Base-by-base conservation (phyloP, 2,797 vertebrate species). In the Coendou prehensilis region DNA sequence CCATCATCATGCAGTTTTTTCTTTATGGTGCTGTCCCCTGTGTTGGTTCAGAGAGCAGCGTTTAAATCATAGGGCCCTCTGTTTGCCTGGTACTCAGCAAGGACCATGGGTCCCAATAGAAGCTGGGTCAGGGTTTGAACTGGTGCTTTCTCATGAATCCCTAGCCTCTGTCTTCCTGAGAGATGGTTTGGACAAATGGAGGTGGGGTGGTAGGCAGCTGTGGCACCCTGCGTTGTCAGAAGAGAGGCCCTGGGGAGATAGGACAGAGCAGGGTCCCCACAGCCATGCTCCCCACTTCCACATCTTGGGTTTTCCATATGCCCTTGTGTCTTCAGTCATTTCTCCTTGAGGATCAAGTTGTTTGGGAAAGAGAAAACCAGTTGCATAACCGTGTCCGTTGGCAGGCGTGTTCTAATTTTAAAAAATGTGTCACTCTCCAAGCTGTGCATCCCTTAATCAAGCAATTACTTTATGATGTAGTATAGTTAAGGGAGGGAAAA, bases 351-450 rank as follows among this genome's bases (percentile, higher is more conserved):
- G 89, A 79, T 37, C 50, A 73, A 90, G 85, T 93, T 97, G 95
- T 91, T 94, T 37, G 89, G 92, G 87, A 61, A 92, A 88, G 79
- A 87, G 95, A 89, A 95, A 92, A 87, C 84, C 95, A 71, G 89
- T 94, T 89, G 87, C 85, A 61, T 96, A 87, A 97, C 96, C 6
- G 80, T 69, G 95, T 95, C 96, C 15, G 14, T 57, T 81, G 95
- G 96, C 97, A 95, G 95, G 82, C 92, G 3, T 0, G 8, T 97
- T 90, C 45, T 97, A 97, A 97, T 96, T 98, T 98, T 96, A 97
- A 96, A 93, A 45, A 33, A 80, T 63, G 94, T 97, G 97, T 97
- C 95, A 93, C 93, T 97, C 91, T 92, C 92, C 26, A 85, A 88
- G 90, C 93, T 97, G 73, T 0, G 0, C 17, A 0, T 94, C 90